phyloP scores from a whole-genome alignment of 2,888 invertebrate species.

The Drosophila siamana region DNA sequence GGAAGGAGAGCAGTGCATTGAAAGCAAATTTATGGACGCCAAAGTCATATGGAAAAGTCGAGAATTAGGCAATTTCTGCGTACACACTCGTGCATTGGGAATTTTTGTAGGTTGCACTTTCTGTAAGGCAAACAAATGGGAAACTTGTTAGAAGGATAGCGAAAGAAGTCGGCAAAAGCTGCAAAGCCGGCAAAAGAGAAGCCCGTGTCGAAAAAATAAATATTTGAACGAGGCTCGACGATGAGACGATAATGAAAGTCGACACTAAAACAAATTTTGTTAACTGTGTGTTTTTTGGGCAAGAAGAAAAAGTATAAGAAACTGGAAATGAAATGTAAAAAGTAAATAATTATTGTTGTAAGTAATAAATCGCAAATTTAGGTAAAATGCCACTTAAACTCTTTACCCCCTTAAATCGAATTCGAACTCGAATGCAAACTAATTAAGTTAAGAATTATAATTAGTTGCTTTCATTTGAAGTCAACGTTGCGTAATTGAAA shows the following conservation, averaged over 20 bases:
- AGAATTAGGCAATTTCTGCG: slow-evolving; percentile 65
- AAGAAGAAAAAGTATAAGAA: not conserved
- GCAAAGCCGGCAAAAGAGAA: not conserved
- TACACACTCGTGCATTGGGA: slow-evolving; percentile 19
- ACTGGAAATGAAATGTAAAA: not conserved
- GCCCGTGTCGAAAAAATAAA: not conserved
- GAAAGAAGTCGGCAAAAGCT: slow-evolving; percentile 3
- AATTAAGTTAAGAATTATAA: slow-evolving; percentile 18
- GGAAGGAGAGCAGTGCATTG: slow-evolving; percentile 53
- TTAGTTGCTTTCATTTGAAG: slow-evolving; percentile 1
- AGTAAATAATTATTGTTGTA: not conserved
- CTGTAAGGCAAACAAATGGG: slow-evolving; percentile 28
- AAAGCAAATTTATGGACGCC: slow-evolving; percentile 70
- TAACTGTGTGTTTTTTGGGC: not conserved
- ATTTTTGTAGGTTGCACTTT: slow-evolving; percentile 20
- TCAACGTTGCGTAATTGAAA: slow-evolving; percentile 10
- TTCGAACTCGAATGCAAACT: not conserved
- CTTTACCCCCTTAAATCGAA: not conserved
- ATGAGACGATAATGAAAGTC: not conserved
- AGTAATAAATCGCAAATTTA: no score
- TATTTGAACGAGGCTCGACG: slow-evolving; percentile 1
- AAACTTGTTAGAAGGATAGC: slow-evolving; percentile 41
- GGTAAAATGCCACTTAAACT: no score
- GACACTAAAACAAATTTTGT: not conserved
- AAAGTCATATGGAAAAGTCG: slow-evolving; percentile 76